A percentile compares a stretch with the other conserved stretches of the same genome.
Conservation (phyloP, 2,888 invertebrate species). For the Thymelicus lineola region DNA sequence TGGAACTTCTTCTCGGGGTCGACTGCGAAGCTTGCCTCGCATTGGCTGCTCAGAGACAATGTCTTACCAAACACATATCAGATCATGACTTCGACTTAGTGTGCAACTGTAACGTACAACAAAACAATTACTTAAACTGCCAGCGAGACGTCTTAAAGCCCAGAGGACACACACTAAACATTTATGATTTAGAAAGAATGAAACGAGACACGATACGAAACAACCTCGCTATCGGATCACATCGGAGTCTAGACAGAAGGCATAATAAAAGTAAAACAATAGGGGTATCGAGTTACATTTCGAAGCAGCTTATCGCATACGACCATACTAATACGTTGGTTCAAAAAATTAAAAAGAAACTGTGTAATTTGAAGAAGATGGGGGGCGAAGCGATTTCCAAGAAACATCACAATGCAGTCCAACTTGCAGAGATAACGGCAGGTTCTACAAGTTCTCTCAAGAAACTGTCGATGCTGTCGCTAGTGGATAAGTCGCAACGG, state of each 20-base stretch:
- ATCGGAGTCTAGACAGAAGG: conserved; percentile 80
- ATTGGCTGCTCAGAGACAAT: conserved; percentile 72
- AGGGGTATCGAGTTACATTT: conserved; percentile 79
- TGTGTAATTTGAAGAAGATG: conserved; percentile 80
- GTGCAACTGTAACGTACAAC: conserved; percentile 78
- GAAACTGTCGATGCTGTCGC: conserved; percentile 77
- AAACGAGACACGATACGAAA: conserved; percentile 71
- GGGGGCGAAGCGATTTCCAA: conserved; percentile 77
- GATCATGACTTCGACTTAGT: conserved; percentile 77
- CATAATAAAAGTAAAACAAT: conserved; percentile 77
- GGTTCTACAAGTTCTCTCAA: conserved; percentile 76
- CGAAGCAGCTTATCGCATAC: conserved; percentile 80
- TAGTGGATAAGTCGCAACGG: conserved; percentile 75
- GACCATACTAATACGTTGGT: conserved; percentile 78
- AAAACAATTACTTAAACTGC: conserved; percentile 75
- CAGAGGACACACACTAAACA: conserved; percentile 74
- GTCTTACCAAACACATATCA: conserved; percentile 70
- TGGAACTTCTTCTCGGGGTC: conserved; percentile 79
- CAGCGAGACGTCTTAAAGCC: conserved; percentile 66
- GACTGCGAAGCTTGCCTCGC: conserved; percentile 82
- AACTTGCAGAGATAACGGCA: conserved; percentile 78
- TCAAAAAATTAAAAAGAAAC: conserved; percentile 80
- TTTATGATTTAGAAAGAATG: conserved; percentile 77
- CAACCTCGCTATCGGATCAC: conserved; percentile 67
- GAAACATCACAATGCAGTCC: conserved; percentile 79